Conservation (phyloP, 2,888 invertebrate genomes). For the Timandra comae region DNA sequence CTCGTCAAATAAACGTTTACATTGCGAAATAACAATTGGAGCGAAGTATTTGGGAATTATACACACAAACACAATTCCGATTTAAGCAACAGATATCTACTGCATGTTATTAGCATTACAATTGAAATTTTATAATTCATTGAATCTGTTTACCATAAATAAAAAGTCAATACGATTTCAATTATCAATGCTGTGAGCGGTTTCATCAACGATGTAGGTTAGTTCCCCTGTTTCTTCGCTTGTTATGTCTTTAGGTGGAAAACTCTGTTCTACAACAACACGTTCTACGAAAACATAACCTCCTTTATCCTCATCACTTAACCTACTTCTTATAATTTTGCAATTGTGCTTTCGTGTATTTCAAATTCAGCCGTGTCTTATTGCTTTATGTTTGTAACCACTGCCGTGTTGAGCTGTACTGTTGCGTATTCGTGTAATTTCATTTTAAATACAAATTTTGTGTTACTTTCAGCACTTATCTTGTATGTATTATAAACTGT, state of each 20-base stretch:
- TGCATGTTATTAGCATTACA: conserved; percentile 10
- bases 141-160: too few species aligned
- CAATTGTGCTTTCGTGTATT: conserved; percentile 6
- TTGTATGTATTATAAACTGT: too few species aligned
- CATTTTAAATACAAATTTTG: too few species aligned
- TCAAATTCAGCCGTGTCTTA: conserved; percentile 12
- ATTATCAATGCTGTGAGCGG: too few species aligned
- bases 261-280: neutral
- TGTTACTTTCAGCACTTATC: too few species aligned
- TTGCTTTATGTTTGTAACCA: conserved; percentile 12
- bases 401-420: conserved; percentile 8
- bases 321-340: conserved; percentile 7
- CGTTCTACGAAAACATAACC: conserved; percentile 7
- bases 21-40: conserved; percentile 36
- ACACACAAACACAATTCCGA: conserved; percentile 11
- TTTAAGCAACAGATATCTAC: conserved; percentile 5
- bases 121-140: conserved; percentile 5
- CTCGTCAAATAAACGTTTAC: conserved; percentile 27
- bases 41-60: conserved; percentile 22
- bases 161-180: too few species aligned
- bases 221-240: too few species aligned
- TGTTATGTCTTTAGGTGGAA: too few species aligned
- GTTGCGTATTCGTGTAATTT: conserved; percentile 8
- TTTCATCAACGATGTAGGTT: too few species aligned
- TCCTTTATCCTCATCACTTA: conserved; percentile 4